A percentile compares a stretch with the other conserved stretches of the same genome.
Conservation (phyloP, 2,888 invertebrate species). For the Drosophila longiperda region DNA sequence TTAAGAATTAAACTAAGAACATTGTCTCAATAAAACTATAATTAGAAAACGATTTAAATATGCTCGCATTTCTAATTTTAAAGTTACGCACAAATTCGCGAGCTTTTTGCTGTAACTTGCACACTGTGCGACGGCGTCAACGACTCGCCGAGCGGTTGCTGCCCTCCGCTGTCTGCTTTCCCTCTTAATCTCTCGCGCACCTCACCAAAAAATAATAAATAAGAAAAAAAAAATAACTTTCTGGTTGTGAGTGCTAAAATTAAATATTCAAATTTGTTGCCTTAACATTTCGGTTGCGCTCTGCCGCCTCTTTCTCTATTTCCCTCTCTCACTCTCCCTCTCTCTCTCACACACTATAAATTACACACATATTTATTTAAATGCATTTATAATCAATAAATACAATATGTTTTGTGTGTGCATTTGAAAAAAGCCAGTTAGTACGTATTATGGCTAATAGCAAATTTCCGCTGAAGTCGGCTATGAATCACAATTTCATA, state of each 20-base stretch:
- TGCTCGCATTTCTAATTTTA: not conserved
- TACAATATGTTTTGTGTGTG: not conserved
- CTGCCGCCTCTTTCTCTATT: slow-evolving; percentile 30
- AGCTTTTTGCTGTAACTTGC: not conserved
- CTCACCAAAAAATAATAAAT: not conserved
- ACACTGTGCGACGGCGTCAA: slow-evolving; percentile 65
- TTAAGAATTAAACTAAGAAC: not conserved
- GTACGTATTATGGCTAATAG: slow-evolving; percentile 38
- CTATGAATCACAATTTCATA: slow-evolving; percentile 56
- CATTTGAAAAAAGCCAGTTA: slow-evolving; percentile 35
- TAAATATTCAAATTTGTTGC: slow-evolving; percentile 74
- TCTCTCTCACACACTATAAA: not conserved
- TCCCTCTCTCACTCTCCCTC: not conserved
- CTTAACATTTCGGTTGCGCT: slow-evolving; percentile 56
- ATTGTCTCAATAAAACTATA: not conserved
- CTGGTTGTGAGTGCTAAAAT: slow-evolving; percentile 62
- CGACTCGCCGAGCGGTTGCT: slow-evolving; percentile 52
- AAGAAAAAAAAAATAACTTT: slow-evolving; percentile 6
- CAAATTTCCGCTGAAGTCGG: slow-evolving; percentile 52
- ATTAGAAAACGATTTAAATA: not conserved
- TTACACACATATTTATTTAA: slow-evolving; percentile 32
- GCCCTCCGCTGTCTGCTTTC: slow-evolving; percentile 26
- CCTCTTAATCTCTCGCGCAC: slow-evolving; percentile 32
- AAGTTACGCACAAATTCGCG: not conserved
- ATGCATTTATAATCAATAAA: slow-evolving; percentile 39